These are phyloP conservation scores for Poeciliopsis paucimaculata DNA, from an alignment of 2,797 vertebrate species.

Conservation along the genomic window DNA sequence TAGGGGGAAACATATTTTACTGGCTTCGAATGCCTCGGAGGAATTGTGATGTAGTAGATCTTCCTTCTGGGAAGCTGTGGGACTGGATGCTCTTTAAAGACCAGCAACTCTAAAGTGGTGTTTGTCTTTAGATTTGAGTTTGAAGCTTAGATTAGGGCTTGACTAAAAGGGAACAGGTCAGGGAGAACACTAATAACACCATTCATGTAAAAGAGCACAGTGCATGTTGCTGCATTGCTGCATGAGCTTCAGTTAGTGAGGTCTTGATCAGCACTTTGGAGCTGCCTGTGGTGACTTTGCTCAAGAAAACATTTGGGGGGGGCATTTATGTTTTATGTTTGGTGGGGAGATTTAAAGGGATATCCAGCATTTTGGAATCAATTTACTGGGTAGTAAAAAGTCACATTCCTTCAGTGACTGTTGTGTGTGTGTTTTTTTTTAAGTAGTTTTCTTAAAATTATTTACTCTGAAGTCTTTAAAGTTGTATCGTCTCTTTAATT, in stretches of 20 bases:
- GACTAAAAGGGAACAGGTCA: constrained; percentile 36
- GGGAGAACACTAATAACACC: constrained; percentile 60
- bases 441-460: constrained; percentile 15
- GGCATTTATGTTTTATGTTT: constrained; percentile 13
- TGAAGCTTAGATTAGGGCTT: constrained; percentile 31
- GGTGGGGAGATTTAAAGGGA: constrained; percentile 41
- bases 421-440: constrained; percentile 15
- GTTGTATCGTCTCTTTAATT: constrained; percentile 18
- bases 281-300: constrained; percentile 23
- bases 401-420: constrained; percentile 26
- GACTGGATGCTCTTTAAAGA: constrained; percentile 54
- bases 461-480: constrained; percentile 25
- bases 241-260: constrained; percentile 26
- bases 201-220: background rate
- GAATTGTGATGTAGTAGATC: constrained; percentile 39
- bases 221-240: constrained; percentile 18
- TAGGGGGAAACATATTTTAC: constrained; percentile 40
- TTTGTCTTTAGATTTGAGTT: constrained; percentile 26
- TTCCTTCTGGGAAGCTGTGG: constrained; percentile 57
- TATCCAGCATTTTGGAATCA: constrained; percentile 7
- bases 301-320: constrained; percentile 27
- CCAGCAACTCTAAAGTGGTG: constrained; percentile 43
- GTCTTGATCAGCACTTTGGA: constrained; percentile 9
- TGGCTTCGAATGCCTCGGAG: constrained; percentile 34
- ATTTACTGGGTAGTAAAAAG: constrained; percentile 6